Evolutionary conservation across 2,113 vertebrate genomes (phyloP).

Genomic region (Rhea pennata): DNA sequence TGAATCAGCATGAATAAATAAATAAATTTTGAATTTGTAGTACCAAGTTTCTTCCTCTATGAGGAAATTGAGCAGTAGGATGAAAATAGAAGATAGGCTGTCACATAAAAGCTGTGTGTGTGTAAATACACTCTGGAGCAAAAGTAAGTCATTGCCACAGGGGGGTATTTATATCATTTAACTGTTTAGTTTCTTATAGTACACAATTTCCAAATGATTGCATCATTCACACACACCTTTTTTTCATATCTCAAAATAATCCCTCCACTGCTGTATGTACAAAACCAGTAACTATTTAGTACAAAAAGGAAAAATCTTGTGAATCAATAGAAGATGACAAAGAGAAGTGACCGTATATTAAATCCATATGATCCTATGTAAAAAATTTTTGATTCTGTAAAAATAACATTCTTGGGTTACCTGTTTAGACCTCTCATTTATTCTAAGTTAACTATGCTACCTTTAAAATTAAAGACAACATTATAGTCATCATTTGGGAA

Average conservation of each 20-base stretch:
- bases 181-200: not conserved
- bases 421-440: not conserved
- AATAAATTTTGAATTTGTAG: not conserved
- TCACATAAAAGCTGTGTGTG: not conserved
- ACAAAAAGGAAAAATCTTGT: not conserved
- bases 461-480: not conserved
- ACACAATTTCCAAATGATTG: not conserved
- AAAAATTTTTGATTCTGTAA: not conserved
- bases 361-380: not conserved
- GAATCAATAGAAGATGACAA: not conserved
- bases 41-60: not conserved
- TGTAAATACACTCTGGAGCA: not conserved
- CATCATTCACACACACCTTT: not conserved
- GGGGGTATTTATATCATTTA: not conserved
- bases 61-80: not conserved
- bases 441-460: not conserved
- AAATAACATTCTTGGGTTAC: not conserved
- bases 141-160: not conserved
- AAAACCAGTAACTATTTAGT: not conserved
- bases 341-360: not conserved
- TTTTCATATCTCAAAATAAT: not conserved
- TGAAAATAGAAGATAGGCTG: not conserved
- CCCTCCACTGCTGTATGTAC: not conserved
- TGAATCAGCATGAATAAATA: not conserved
- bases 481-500: not conserved